phyloP scores from a whole-genome alignment of 2,113 vertebrate species.

The Chaenocephalus aceratus region DNA sequence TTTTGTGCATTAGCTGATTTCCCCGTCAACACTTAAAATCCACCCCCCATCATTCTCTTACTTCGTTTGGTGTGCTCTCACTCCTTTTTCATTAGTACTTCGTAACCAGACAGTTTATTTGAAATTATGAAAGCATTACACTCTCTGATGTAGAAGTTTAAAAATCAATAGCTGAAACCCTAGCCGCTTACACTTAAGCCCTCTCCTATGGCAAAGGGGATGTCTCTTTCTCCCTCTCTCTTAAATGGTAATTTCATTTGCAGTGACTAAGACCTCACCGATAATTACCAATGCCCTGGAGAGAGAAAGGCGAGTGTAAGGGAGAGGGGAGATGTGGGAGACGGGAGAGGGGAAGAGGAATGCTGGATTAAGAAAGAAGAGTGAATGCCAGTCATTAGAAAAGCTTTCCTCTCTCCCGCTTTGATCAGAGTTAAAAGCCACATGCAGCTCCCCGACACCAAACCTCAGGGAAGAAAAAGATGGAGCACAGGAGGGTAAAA shows the following conservation, averaged over 20 bases:
- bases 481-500: conserved; percentile 40
- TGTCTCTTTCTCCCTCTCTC: conserved; percentile 85
- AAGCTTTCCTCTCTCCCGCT: conserved; percentile 73
- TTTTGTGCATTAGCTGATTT: conserved; percentile 57
- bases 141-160: conserved; percentile 88
- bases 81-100: conserved; percentile 85
- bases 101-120: conserved; percentile 87
- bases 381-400: conserved; percentile 79
- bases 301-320: conserved; percentile 77
- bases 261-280: conserved; percentile 88
- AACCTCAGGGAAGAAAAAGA: conserved; percentile 74
- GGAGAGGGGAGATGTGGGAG: conserved; percentile 70
- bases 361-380: conserved; percentile 77
- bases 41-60: conserved; percentile 54
- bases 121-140: conserved; percentile 90
- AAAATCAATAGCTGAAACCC: conserved; percentile 89
- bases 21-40: conserved; percentile 72
- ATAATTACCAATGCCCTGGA: conserved; percentile 88
- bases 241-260: conserved; percentile 90
- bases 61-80: conserved; percentile 66
- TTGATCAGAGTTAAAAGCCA: conserved; percentile 82
- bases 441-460: conserved; percentile 73
- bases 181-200: conserved; percentile 85
- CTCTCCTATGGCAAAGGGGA: conserved; percentile 83
- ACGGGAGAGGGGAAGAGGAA: conserved; percentile 64